Evolutionary conservation across 1,140 invertebrate genomes (phyloP).

Genomic region (Anthonomus grandis): DNA sequence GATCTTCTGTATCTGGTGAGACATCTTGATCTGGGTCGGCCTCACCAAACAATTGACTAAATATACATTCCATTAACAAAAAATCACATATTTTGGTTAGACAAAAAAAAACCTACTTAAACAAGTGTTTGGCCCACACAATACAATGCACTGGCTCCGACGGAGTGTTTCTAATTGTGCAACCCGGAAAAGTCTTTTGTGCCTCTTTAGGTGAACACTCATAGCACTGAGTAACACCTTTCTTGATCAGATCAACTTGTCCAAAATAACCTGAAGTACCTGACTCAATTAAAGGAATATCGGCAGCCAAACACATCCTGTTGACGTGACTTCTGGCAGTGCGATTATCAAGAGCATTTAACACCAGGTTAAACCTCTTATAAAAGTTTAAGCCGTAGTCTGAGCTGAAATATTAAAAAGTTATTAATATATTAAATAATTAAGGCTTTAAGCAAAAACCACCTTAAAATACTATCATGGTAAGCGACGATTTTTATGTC

Average conservation of each 20-base stretch:
- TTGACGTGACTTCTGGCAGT: constrained; percentile 98
- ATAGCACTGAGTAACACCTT: constrained; percentile 90
- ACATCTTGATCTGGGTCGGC: constrained; percentile 96
- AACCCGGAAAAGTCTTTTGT: constrained; percentile 93
- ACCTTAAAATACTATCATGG: constrained; percentile 93
- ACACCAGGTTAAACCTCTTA: constrained; percentile 86
- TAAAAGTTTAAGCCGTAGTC: constrained; percentile 92
- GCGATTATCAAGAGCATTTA: constrained; percentile 97
- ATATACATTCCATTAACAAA: constrained; percentile 14
- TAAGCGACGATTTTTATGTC: constrained; percentile 83
- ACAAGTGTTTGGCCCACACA: constrained; percentile 98
- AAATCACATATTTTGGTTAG: background rate
- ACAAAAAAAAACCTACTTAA: constrained; percentile 77
- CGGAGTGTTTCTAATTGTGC: constrained; percentile 99
- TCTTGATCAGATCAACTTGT: constrained; percentile 85
- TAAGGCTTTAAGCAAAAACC: no score
- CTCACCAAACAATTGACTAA: constrained; percentile 95
- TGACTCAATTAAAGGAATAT: constrained; percentile 92
- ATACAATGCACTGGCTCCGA: constrained; percentile 99
- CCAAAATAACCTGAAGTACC: constrained; percentile 96
- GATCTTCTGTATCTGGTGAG: constrained; percentile 93
- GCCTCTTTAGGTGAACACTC: constrained; percentile 91
- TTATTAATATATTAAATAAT: constrained; percentile 14
- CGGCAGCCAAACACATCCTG: constrained; percentile 94
- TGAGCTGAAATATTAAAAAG: constrained; percentile 59